phyloP scores from a whole-genome alignment of 2,888 invertebrate species.

The Phaonia tiefii region DNA sequence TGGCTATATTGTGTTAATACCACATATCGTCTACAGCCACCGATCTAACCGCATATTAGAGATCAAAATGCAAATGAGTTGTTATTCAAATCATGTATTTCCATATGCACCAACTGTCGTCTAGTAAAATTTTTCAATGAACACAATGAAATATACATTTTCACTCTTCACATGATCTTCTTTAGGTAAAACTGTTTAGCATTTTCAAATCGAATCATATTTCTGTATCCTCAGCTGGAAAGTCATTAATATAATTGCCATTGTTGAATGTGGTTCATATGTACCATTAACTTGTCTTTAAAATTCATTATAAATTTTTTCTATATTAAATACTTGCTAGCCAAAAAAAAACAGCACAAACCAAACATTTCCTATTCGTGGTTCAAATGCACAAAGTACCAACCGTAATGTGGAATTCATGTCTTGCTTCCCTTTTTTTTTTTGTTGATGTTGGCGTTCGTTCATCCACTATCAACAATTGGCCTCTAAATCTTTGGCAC shows the following conservation, averaged over 20 bases:
- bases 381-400: neutral
- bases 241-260: slow-evolving; percentile 39
- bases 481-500: slow-evolving; percentile 36
- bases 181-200: slow-evolving; percentile 6
- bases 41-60: no score
- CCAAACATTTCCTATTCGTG: neutral
- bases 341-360: slow-evolving; percentile 16
- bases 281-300: neutral
- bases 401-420: slow-evolving; percentile 40
- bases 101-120: no score
- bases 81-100: no score
- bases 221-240: no score
- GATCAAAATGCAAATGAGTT: no score
- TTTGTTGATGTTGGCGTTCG: slow-evolving; percentile 1
- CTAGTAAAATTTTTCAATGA: neutral
- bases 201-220: no score
- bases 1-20: no score
- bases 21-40: neutral
- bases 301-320: neutral
- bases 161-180: slow-evolving; percentile 23
- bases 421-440: slow-evolving; percentile 42
- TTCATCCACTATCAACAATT: neutral
- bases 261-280: slow-evolving; percentile 18
- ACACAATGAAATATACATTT: neutral
- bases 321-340: neutral